Evolutionary conservation across 2,797 vertebrate species (phyloP).

Genomic region (Xiphophorus birchmanni): DNA sequence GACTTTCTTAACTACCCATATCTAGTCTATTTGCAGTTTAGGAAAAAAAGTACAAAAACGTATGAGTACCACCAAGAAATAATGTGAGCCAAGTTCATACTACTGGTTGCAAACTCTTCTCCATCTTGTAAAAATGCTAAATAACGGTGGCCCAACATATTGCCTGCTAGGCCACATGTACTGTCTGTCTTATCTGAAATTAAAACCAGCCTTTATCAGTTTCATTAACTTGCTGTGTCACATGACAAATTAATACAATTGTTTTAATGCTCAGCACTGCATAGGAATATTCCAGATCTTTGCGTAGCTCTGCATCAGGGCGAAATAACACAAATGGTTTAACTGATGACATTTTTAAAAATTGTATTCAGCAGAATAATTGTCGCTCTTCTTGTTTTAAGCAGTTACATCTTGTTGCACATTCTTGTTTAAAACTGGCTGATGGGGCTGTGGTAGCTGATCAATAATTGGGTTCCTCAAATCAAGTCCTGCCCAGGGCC

Average conservation of each 20-base stretch:
- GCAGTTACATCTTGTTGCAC: background rate
- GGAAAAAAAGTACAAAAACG: background rate
- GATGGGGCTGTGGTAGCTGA: background rate
- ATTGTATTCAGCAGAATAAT: background rate
- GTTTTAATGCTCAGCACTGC: background rate
- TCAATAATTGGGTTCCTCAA: background rate
- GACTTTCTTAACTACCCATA: background rate
- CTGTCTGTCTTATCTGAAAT: background rate
- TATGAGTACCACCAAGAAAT: background rate
- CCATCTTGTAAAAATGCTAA: background rate
- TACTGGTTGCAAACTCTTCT: background rate
- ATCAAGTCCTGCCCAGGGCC: background rate
- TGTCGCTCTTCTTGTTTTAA: background rate
- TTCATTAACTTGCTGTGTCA: background rate
- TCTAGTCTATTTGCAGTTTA: background rate
- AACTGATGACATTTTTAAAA: background rate
- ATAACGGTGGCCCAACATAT: background rate
- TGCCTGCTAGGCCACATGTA: background rate
- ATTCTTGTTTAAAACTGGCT: background rate
- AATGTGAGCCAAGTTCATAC: background rate
- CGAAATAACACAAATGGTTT: background rate
- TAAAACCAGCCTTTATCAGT: background rate
- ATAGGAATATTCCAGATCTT: background rate
- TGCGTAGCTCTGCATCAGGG: background rate
- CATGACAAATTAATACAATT: background rate